Evolutionary conservation across 2,888 invertebrate species (phyloP), one percentile per base, ranked within the genome.

Genomic region (Tachina grossa): DNA sequence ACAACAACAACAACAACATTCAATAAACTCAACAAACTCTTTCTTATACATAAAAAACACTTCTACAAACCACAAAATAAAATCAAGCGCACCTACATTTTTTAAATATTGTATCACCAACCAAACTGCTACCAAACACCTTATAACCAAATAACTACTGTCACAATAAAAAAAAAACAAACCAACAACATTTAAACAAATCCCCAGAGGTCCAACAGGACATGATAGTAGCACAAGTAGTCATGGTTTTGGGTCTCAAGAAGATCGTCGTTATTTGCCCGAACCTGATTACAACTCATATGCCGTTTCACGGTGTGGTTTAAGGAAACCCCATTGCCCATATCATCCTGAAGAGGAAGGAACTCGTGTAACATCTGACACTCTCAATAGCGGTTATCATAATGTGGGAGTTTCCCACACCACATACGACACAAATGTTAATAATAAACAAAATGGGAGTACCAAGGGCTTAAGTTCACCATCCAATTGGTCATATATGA

Each of bases 191-290:
- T 13, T 11, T 10, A 19, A 43, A 19, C 22, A 43, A n/a, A 13
- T 19, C n/a, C n/a, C n/a, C 19, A 94, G 95, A 61, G 95, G 95
- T 1, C 94, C 94, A 88, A 93, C 95, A 1, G 95, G 95, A 9
- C 95, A 94, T 93, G 95, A 95, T 90, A 94, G 93, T 53, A 94
- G 61, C 16, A 9, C 31, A 31, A 31, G 94, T 49, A 95, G 95
- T 31, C 92, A 94, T 65, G 95, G 95, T 63, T 95, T 95, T 90
- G 92, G 94, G 13, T 2, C 57, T 65, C 94, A 94, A 77, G 89
- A 90, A 68, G 89, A 90, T 82, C 86, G 87, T n/a, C 85, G 75
- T 51, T 87, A 87, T 72, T 77, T 89, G 22, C 85, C 88, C 43
- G 84, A 89, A 49, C 80, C 88, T 16, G 88, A 87, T 43, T 88